phyloP scores from a whole-genome alignment of 2,797 vertebrate genomes.

The Melanotaenia maccullochi region DNA sequence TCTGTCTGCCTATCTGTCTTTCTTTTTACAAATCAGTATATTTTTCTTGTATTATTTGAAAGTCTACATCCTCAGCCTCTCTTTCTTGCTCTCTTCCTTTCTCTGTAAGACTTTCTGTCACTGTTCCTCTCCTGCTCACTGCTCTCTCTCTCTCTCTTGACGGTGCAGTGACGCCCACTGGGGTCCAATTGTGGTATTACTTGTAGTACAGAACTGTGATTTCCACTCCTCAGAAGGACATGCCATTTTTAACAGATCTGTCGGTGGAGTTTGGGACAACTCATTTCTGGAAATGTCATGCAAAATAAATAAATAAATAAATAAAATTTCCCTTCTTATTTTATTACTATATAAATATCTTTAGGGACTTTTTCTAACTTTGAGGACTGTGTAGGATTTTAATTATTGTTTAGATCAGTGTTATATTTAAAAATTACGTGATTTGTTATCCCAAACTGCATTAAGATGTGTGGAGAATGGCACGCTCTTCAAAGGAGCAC shows the following conservation, averaged over 20 bases:
- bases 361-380: neutral
- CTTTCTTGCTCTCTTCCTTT: conserved; percentile 29
- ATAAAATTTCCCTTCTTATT: neutral
- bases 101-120: conserved; percentile 57
- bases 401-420: neutral
- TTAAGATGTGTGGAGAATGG: conserved; percentile 56
- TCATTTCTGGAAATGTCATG: conserved; percentile 38
- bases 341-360: neutral
- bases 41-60: conserved; percentile 55
- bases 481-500: conserved; percentile 53
- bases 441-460: conserved; percentile 64
- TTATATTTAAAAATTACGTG: conserved; percentile 40
- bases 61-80: conserved; percentile 51
- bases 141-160: conserved; percentile 51
- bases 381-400: neutral
- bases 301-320: conserved; percentile 8
- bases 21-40: conserved; percentile 18
- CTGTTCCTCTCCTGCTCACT: conserved; percentile 66
- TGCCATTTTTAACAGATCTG: conserved; percentile 57
- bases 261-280: conserved; percentile 53
- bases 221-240: conserved; percentile 54
- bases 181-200: conserved; percentile 69
- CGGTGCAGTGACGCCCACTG: conserved; percentile 69
- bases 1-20: neutral
- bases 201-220: conserved; percentile 55